phyloP scores from a whole-genome alignment of 2,888 invertebrate species.

The Buathra laborator region DNA sequence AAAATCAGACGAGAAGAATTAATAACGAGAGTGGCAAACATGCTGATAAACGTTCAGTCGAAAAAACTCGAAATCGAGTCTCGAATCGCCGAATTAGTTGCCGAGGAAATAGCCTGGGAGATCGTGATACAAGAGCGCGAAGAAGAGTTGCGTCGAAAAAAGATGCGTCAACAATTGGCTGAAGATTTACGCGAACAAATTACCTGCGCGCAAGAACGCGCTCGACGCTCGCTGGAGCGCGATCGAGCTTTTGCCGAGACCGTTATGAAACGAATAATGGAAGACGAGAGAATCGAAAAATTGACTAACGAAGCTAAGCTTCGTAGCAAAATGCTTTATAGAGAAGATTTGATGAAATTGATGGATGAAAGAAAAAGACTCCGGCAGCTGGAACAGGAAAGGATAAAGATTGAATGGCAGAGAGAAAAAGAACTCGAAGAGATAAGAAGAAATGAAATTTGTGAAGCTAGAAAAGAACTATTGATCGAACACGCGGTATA shows the following conservation, averaged over 20 bases:
- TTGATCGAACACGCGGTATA: slow-evolving; percentile 75
- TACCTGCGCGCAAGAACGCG: slow-evolving; percentile 73
- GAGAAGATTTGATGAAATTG: slow-evolving; percentile 75
- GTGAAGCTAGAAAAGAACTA: slow-evolving; percentile 74
- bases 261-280: slow-evolving; percentile 75
- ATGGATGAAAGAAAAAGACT: slow-evolving; percentile 75
- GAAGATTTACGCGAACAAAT: slow-evolving; percentile 77
- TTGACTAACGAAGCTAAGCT: slow-evolving; percentile 75
- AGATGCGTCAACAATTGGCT: slow-evolving; percentile 70
- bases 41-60: slow-evolving; percentile 69
- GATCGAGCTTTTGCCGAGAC: slow-evolving; percentile 77
- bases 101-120: slow-evolving; percentile 76
- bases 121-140: slow-evolving; percentile 70
- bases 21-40: slow-evolving; percentile 67
- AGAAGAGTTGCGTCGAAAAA: slow-evolving; percentile 67
- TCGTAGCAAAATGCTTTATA: slow-evolving; percentile 74
- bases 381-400: slow-evolving; percentile 66
- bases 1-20: slow-evolving; percentile 64
- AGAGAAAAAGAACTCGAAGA: slow-evolving; percentile 57
- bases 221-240: slow-evolving; percentile 69
- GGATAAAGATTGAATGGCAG: slow-evolving; percentile 54
- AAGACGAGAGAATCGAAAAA: slow-evolving; percentile 75
- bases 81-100: slow-evolving; percentile 73
- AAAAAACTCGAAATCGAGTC: slow-evolving; percentile 39
- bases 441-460: slow-evolving; percentile 44